Base-by-base conservation (phyloP, 2,797 vertebrate genomes). In the Oophaga sylvatica region DNA sequence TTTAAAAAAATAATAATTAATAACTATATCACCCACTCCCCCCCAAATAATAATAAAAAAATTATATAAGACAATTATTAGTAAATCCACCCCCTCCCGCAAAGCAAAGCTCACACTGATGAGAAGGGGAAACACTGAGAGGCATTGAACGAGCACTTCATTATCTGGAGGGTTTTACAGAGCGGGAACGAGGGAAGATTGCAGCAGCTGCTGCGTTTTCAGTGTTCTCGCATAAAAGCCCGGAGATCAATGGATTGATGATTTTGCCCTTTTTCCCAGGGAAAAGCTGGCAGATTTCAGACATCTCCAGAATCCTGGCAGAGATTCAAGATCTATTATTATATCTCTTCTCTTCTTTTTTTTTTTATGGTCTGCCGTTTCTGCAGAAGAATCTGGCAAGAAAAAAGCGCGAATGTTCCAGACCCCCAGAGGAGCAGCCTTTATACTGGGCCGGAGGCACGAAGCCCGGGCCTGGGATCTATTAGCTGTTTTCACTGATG, bases 281-380 rank as follows among this genome's bases (percentile, higher is more conserved):
- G 81, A 85, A 91, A 76, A 8, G 68, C 26, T 90, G 57, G 68
- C 41, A 85, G 62, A 48, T 89, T 82, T 79, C 71, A 91, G 63
- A 90, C 90, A 78, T 87, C 71, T 59, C 75, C 84, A 80, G 60
- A 88, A 91, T 80, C 41, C 12, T 87, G 82, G 75, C 91, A 22
- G 71, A 13, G 0, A 67, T 90, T 87, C 86, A 90, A 90, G 7
- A 71, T 79, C 59, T 90, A 86, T 75, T 62, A 10, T 0, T 19
- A 29, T 87, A 67, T 88, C 45, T 31, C 41, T 31, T 17, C 2
- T 22, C 63, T 60, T 71, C 15, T 13, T 60, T 22, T 31, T 70
- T 70, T 20, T 53, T 53, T 53, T 53, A 7, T 9, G 48, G 67
- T 29, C 60, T 63, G 17, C 0, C 15, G 60, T 59, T 88, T 41